phyloP scores from a whole-genome alignment of 2,888 invertebrate species.

The Drosophila incognita region DNA sequence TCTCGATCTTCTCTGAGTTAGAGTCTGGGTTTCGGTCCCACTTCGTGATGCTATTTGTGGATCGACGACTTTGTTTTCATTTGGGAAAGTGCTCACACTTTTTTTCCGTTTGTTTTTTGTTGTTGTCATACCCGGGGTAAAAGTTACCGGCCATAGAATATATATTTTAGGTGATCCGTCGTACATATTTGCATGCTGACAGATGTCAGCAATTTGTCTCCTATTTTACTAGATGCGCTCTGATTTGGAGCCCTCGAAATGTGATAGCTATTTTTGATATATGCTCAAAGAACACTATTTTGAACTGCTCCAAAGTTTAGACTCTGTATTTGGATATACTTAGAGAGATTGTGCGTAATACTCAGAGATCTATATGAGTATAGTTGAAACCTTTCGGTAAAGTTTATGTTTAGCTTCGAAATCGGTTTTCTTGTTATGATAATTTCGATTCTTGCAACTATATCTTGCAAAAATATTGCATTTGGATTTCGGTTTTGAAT shows the following conservation, averaged over 20 bases:
- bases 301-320: neutral
- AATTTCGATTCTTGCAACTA: too few species aligned
- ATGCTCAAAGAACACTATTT: neutral
- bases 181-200: neutral
- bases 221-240: neutral
- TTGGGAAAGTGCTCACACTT: constrained; percentile 69
- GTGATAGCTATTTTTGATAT: neutral
- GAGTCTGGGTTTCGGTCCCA: constrained; percentile 11
- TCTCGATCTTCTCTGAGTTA: neutral
- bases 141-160: constrained; percentile 1
- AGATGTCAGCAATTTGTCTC: neutral
- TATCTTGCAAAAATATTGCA: neutral
- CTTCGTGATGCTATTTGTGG: constrained; percentile 69
- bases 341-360: neutral
- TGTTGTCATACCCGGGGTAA: neutral
- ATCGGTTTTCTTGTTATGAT: neutral
- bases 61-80: constrained; percentile 73
- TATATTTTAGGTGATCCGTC: neutral
- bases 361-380: neutral
- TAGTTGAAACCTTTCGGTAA: neutral
- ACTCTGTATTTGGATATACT: neutral
- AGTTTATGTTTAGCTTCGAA: neutral
- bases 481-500: neutral
- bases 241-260: neutral
- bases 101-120: neutral